These are phyloP conservation scores for Cyrtodaria siliqua DNA, from an alignment of 2,888 invertebrate genomes.

Conservation along the genomic window DNA sequence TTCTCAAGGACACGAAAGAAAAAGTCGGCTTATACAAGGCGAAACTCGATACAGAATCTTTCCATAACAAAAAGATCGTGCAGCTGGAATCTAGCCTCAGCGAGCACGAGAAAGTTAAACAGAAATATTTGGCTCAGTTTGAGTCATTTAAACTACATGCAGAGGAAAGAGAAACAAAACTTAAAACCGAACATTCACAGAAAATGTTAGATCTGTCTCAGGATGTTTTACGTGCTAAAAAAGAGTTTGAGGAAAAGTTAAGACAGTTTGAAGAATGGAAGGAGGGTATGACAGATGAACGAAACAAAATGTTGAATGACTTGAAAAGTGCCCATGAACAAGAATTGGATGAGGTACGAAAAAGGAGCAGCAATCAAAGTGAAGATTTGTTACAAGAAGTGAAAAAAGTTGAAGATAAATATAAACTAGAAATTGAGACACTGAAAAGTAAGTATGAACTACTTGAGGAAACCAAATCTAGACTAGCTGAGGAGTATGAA, in stretches of 20 bases:
- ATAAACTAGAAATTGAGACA: slow-evolving; percentile 72
- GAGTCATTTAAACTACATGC: slow-evolving; percentile 76
- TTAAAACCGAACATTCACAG: slow-evolving; percentile 79
- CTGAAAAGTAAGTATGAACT: slow-evolving; percentile 70
- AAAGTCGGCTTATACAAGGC: slow-evolving; percentile 79
- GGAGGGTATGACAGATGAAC: slow-evolving; percentile 75
- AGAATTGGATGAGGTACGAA: slow-evolving; percentile 78
- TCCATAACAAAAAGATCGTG: slow-evolving; percentile 72
- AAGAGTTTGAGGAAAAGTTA: slow-evolving; percentile 82
- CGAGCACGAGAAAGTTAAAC: slow-evolving; percentile 77
- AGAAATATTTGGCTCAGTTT: slow-evolving; percentile 75
- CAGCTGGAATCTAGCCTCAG: slow-evolving; percentile 74
- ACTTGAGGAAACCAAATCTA: slow-evolving; percentile 73
- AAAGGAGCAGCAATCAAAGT: slow-evolving; percentile 71
- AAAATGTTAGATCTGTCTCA: slow-evolving; percentile 80
- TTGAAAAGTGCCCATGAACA: slow-evolving; percentile 73
- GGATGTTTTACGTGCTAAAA: slow-evolving; percentile 81
- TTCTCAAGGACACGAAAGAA: slow-evolving; percentile 82
- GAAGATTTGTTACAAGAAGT: slow-evolving; percentile 77
- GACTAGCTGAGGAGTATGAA: slow-evolving; percentile 81
- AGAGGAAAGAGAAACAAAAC: slow-evolving; percentile 74
- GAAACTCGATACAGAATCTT: slow-evolving; percentile 74
- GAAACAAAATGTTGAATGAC: slow-evolving; percentile 74
- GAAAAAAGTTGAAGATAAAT: slow-evolving; percentile 77
- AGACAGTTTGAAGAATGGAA: slow-evolving; percentile 76